A percentile compares a stretch with the other conserved stretches of the same genome.
Evolutionary conservation across 2,797 vertebrate species (phyloP).

Genomic region (Microctenopoma stevenorrisi): DNA sequence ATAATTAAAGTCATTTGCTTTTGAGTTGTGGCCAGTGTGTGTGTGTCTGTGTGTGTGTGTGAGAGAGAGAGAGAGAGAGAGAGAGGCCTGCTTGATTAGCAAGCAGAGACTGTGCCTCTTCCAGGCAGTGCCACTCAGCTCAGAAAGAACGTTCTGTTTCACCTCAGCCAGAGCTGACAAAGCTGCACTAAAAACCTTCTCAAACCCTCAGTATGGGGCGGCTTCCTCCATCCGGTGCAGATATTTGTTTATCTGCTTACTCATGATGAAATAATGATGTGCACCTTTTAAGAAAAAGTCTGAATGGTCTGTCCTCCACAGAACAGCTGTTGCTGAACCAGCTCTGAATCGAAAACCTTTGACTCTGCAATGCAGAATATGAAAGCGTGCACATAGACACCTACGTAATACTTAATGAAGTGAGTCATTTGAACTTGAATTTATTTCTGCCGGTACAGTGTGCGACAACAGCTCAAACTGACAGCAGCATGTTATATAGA

Average conservation of each 20-base stretch:
- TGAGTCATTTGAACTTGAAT: background rate
- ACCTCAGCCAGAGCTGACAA: constrained; percentile 54
- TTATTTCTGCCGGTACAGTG: background rate
- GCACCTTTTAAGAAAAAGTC: constrained; percentile 42
- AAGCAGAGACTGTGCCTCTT: constrained; percentile 65
- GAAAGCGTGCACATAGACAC: background rate
- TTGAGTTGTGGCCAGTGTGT: constrained; percentile 1
- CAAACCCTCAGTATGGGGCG: constrained; percentile 31
- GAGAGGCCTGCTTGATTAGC: constrained; percentile 66
- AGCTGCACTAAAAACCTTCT: constrained; percentile 57
- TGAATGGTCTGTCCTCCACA: constrained; percentile 32
- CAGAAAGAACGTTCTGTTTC: constrained; percentile 69
- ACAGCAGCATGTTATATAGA: background rate
- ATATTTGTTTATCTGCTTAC: constrained; percentile 49
- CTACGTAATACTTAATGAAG: background rate
- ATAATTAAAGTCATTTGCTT: background rate
- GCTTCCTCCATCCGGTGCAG: constrained; percentile 51
- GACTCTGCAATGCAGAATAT: background rate
- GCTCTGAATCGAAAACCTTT: background rate
- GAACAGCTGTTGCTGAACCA: constrained; percentile 6
- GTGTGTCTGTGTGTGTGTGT: constrained; percentile 12
- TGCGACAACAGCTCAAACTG: constrained; percentile 14
- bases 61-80: background rate
- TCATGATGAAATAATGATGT: constrained; percentile 54
- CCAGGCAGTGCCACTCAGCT: constrained; percentile 59